phyloP scores from a whole-genome alignment of 2,113 vertebrate species.

The Mormyrus iriodes region DNA sequence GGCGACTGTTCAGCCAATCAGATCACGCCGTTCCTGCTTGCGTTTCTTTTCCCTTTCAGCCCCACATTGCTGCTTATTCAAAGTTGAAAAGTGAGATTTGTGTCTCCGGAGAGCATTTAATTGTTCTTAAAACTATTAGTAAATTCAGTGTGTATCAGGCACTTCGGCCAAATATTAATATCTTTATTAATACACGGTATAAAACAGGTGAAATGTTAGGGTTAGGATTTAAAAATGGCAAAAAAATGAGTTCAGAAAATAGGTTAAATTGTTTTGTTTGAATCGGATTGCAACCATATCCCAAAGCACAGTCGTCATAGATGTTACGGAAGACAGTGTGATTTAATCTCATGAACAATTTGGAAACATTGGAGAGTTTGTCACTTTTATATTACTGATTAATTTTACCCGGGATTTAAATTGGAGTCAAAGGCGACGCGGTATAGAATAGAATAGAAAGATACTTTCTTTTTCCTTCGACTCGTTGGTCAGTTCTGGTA shows the following conservation, averaged over 20 bases:
- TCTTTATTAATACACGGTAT: not conserved
- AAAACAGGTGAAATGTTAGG: not conserved
- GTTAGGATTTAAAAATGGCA: not conserved
- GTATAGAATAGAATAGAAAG: too few relatives aligned
- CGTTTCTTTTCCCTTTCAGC: conserved; percentile 15
- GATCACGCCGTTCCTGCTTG: conserved; percentile 21
- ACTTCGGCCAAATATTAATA: not conserved
- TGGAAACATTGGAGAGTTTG: not conserved
- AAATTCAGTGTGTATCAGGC: not conserved
- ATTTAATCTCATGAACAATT: not conserved
- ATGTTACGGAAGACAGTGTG: not conserved
- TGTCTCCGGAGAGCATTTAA: not conserved
- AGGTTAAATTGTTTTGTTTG: not conserved
- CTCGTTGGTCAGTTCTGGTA: not conserved
- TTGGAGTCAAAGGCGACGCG: not conserved
- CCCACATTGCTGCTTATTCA: not conserved
- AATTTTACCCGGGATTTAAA: not conserved
- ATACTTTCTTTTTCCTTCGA: not conserved
- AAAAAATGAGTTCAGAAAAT: not conserved
- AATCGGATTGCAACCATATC: not conserved
- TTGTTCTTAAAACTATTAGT: not conserved
- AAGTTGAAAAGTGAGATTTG: not conserved
- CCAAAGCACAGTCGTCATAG: not conserved
- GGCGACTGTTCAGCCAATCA: conserved; percentile 44
- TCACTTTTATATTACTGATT: not conserved